Evolutionary conservation across 1,140 invertebrate genomes (phyloP), one percentile per base, ranked within the genome.

Genomic region (Lepeophtheirus salmonis): DNA sequence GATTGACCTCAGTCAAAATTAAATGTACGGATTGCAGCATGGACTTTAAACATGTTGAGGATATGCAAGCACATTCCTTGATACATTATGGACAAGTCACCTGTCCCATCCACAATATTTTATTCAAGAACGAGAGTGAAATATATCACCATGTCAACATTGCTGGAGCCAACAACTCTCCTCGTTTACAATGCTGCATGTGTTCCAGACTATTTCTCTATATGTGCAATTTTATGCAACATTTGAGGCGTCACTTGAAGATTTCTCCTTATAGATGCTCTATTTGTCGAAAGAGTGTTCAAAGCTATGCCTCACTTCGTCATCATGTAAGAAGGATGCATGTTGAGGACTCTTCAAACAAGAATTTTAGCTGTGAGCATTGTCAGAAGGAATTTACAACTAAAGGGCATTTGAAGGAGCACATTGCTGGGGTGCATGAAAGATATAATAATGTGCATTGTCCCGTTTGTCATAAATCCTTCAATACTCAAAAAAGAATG

Each of bases 11-110:
- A n/a, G n/a, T n/a, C n/a, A 25, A 25, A 25, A 23, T 57, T 14
- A 17, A 57, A 10, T 57, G 55, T 16, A 10, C 23, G 26, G 55
- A 57, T 2, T 57, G 55, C 25, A 17, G 17, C 23, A 26, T 30
- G 55, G 55, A 57, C 13, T 57, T 57, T 30, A 57, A 57, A 18
- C 55, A 25, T 26, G 23, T n/a, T 14, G 55, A 57, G n/a, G 55
- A 57, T 25, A 57, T 57, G 55, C 23, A 17, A 2, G 55, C 55
- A 17, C 55, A 57, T 24, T 25, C 55, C 13, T 14, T 57, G 24
- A 57, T 57, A n/a, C 55, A 57, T 24, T 26, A 26, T 14, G 55
- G 55, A 10, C 14, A 30, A 30, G 26, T 57, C 22, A 26, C 16
- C 16, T 57, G 55, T 30, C 55, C 55, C 22, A 57, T 57, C 25